Evolutionary conservation across 64 coral and sea anemone genomes (phyloP), one percentile per base, ranked within the genome.

Genomic region (Stichodactyla helianthus): DNA sequence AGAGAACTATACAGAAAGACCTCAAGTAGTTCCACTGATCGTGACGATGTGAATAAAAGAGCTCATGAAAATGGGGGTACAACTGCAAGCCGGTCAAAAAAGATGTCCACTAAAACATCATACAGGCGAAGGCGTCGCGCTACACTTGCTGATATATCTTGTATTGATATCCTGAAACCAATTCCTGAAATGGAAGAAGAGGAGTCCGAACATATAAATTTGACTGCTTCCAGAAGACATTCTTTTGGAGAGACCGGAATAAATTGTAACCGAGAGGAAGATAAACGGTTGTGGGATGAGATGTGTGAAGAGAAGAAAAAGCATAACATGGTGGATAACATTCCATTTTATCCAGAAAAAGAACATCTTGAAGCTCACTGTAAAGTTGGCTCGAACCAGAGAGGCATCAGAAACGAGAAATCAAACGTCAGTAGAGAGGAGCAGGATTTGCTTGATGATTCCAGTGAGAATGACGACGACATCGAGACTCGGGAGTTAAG

Each of bases 111-210:
- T 51, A 28, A 59, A 23, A 58, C 62, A 22, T 58, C 53, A 22
- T 51, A 63, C n/a, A 84, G 83, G 18, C 18, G 83, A 63, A 84
- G 27, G 18, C 54, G 83, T 10, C 44, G 83, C 13, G 83, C 83
- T 63, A 84, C 83, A 23, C 83, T 84, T 60, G 83, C 83, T 26
- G 83, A 84, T 23, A 23, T 84, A 55, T 6, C 50, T 25, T 57
- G 59, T 35, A 63, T 60, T 10, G 83, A 84, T 84, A 60, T 84
- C 14, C 18, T 84, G 6, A 58, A 63, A 28, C 83, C 83, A 7
- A 84, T 84, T 23, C 52, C 52, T 50, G 83, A 84, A 51, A 58
- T 54, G 17, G 56, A 84, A 63, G 83, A 84, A 58, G 83, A 84
- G 4, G 83, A 84, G 6, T 3, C 25, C 10, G 68, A 31, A 31